Percentiles rank a stretch among this genome's conserved stretches.
phyloP scores from a whole-genome alignment of 2,888 invertebrate genomes.

The Imbricaverruca yamaguchii region DNA sequence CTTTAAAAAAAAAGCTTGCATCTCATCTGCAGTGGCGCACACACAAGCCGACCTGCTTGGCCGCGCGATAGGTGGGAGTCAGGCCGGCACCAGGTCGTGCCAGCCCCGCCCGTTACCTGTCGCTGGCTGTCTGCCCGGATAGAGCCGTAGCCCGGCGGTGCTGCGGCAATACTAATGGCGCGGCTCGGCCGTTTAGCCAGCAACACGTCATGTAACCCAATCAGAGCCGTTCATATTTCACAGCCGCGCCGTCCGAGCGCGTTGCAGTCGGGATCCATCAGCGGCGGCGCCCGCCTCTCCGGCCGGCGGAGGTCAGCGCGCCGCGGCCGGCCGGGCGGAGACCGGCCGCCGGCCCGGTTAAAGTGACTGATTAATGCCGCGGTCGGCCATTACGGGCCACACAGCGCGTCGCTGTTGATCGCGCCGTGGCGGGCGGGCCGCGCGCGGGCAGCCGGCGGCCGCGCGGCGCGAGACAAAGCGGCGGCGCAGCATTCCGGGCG shows the following conservation, averaged over 20 bases:
- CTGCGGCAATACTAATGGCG: neutral
- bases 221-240: neutral
- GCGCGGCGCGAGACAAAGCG: neutral
- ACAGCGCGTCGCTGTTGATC: neutral
- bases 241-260: neutral
- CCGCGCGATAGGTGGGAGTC: too few relatives aligned
- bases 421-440: neutral
- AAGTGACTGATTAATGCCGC: conserved; percentile 17
- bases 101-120: too few relatives aligned
- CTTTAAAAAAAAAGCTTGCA: too few relatives aligned
- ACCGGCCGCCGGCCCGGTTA: conserved; percentile 3
- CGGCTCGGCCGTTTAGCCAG: neutral
- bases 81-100: too few relatives aligned
- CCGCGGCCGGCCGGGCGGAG: neutral
- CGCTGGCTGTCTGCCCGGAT: neutral
- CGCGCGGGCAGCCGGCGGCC: neutral
- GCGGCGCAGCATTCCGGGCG: neutral
- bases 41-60: too few relatives aligned
- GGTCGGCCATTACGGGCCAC: conserved; percentile 13
- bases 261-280: neutral
- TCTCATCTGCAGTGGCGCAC: too few relatives aligned
- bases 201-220: conserved; percentile 17
- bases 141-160: neutral
- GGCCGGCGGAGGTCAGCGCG: neutral
- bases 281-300: too few relatives aligned